Base-by-base conservation (phyloP, 2,113 vertebrate species). In the Brachionichthys hirsutus region DNA sequence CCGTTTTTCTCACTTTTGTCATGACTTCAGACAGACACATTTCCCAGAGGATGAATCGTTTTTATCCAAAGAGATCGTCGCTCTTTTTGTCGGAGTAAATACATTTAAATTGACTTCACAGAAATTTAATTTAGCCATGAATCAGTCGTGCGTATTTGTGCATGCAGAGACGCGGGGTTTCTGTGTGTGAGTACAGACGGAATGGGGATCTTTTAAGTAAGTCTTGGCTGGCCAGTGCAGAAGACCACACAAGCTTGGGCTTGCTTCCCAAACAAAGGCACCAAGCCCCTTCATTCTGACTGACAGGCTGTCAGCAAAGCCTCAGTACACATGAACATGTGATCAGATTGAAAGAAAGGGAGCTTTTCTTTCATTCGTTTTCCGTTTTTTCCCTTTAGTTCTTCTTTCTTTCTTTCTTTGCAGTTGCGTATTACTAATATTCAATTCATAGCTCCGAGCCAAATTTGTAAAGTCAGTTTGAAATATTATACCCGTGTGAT, bases 221-320 rank as follows among this genome's bases (percentile, higher is more conserved):
- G 75, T 83, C 73, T 78, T 78, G 66, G 84, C 80, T 72, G 76
- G 75, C 78, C 78, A 40, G n/a, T 70, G 73, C 50, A 45, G 62
- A 70, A 82, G 91, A 92, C 91, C 91, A 92, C 91, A 92, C 90
- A 92, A 80, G 87, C 80, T 80, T 68, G 58, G 83, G 78, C 82
- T 77, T 71, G 84, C 79, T 82, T 77, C 84, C 67, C 78, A 84
- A 85, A 90, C 87, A 90, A 92, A 90, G 74, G 88, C 84, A 58
- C 73, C 77, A 67, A 89, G 68, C 73, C 70, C 46, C 83, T 58
- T 83, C 73, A 61, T 58, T 83, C 55, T 90, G 90, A 91, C 70
- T 89, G 90, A 89, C 91, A 84, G 87, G 78, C 77, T 88, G 83
- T 89, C 89, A 88, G 81, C 69, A 76, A 73, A 84, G 77, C 78